phyloP scores from a whole-genome alignment of 2,113 vertebrate genomes.

The Mustela lutreola region DNA sequence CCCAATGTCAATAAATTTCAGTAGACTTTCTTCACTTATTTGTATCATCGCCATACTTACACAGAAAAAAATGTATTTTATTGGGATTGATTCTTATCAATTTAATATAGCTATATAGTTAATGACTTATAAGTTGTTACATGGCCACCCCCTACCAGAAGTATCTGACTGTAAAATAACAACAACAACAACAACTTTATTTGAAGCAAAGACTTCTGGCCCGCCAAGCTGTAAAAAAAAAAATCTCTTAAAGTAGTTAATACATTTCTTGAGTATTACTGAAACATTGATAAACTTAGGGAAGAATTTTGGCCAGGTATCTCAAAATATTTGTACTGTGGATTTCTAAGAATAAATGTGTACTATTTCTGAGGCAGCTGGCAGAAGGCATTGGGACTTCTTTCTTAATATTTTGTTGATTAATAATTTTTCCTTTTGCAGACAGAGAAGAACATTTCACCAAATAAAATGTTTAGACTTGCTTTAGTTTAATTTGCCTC shows the following conservation, averaged over 20 bases:
- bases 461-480: not conserved
- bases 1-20: not conserved
- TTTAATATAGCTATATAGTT: not conserved
- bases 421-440: constrained; percentile 12
- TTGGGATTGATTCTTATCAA: not conserved
- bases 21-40: not conserved
- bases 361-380: not conserved
- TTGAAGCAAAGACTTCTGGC: not conserved
- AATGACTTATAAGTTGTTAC: not conserved
- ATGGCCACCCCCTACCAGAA: not conserved
- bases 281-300: not conserved
- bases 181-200: too few relatives aligned
- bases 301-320: not conserved
- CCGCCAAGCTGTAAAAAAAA: not conserved
- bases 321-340: not conserved
- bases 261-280: not conserved
- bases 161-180: not conserved
- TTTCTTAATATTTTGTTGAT: not conserved
- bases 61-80: not conserved
- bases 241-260: not conserved
- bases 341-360: not conserved
- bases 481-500: not conserved
- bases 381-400: not conserved
- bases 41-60: not conserved
- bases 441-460: constrained; percentile 5